Evolutionary conservation across 2,113 vertebrate species (phyloP).

Genomic region (Chaetops frenatus): DNA sequence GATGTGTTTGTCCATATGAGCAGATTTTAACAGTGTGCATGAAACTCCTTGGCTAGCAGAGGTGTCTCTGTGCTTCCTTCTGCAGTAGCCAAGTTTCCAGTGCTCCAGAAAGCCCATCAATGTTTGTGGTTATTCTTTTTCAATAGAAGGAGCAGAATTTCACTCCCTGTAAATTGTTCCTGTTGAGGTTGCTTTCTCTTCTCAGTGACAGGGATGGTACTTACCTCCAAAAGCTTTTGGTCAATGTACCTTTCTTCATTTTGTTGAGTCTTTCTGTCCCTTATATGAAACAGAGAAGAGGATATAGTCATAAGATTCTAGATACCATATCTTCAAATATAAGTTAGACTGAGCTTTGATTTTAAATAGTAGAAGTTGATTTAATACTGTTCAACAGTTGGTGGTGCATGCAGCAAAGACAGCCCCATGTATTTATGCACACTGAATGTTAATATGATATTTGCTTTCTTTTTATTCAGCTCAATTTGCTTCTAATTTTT

Average conservation of each 20-base stretch:
- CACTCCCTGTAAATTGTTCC: neutral
- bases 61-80: neutral
- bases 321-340: neutral
- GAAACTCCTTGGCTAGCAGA: neutral
- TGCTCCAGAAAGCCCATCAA: neutral
- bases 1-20: neutral
- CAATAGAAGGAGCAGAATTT: neutral
- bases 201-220: neutral
- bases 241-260: neutral
- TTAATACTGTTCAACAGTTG: neutral
- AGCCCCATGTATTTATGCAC: neutral
- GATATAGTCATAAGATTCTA: neutral
- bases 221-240: neutral
- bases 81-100: neutral
- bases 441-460: neutral
- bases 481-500: slow-evolving; percentile 28
- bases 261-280: neutral
- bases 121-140: neutral
- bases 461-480: neutral
- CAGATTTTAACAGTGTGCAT: neutral
- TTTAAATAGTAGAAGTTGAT: neutral
- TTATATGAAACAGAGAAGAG: neutral
- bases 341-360: neutral
- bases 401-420: neutral
- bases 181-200: neutral